These are phyloP conservation scores for Oenanthe melanoleuca DNA, from an alignment of 2,113 vertebrate species.

Conservation along the genomic window DNA sequence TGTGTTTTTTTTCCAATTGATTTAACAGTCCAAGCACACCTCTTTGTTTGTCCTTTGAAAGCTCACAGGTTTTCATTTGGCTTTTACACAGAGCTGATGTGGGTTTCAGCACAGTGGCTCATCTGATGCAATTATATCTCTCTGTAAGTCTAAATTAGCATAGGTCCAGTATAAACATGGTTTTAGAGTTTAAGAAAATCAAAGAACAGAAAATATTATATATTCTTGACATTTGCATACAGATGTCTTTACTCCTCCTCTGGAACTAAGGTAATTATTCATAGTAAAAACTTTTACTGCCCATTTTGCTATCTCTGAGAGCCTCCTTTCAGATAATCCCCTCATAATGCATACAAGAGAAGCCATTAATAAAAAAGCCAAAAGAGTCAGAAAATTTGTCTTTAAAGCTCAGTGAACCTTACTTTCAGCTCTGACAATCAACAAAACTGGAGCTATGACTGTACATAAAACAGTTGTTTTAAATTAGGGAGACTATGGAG, in stretches of 20 bases:
- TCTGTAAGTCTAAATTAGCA: not conserved
- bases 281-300: not conserved
- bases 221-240: not conserved
- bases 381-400: not conserved
- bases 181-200: not conserved
- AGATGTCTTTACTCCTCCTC: not conserved
- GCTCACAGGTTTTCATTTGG: not conserved
- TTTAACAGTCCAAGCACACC: not conserved
- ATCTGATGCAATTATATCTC: not conserved
- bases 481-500: constrained; percentile 81
- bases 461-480: not conserved
- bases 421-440: not conserved
- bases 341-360: not conserved
- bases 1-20: not conserved
- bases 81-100: not conserved
- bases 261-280: not conserved
- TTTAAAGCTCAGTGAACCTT: not conserved
- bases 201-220: not conserved
- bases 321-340: not conserved
- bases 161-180: not conserved
- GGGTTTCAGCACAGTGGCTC: not conserved
- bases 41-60: not conserved
- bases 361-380: not conserved
- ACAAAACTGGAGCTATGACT: not conserved
- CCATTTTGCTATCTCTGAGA: not conserved